Base-by-base conservation (phyloP, 2,888 invertebrate genomes). In the Eristalinus sepulchralis region DNA sequence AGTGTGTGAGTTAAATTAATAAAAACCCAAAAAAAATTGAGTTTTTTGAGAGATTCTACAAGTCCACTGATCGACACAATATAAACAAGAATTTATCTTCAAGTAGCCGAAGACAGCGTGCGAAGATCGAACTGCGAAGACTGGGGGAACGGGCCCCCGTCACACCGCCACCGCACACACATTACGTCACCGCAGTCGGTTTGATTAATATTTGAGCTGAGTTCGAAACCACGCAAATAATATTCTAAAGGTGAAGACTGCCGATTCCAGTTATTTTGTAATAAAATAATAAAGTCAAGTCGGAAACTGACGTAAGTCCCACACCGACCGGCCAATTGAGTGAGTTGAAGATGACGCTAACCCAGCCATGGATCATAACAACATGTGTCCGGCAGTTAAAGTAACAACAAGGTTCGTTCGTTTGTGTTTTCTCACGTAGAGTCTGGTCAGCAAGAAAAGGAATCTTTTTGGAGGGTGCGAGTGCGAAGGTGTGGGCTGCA, bases 261-360 rank as follows among this genome's bases (percentile, higher is more conserved):
- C 67, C 77, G 64, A 60, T 80, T 80, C 62, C 72, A 80, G 72
- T 80, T 64, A 39, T 64, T 64, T 77, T 53, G 10, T 59, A 47
- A 47, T 47, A 47, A 47, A 47, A 47, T 47, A 47, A 47, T 47
- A 71, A 80, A 66, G 47, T 62, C 34, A 60, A 66, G 27, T 39
- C 57, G 63, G 70, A 68, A 85, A 81, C 82, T 85, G 85, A 85
- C 85, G 85, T 85, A 85, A 85, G 85, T 68, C 71, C 39, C 57
- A 57, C 47, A 17, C 17, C 47, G 17, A 24, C 13, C 47, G 47
- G 17, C 82, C 82, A 82, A 82, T 82, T 73, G 73, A 84, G 59
- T 13, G 24, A 57, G 24, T 24, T 34, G 67, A 47, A 73, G 59
- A 73, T 83, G 85, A 81, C 11, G 73, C 59, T 82, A 77, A 55